phyloP scores from a whole-genome alignment of 2,888 invertebrate species.

The Dryomyza anilis region DNA sequence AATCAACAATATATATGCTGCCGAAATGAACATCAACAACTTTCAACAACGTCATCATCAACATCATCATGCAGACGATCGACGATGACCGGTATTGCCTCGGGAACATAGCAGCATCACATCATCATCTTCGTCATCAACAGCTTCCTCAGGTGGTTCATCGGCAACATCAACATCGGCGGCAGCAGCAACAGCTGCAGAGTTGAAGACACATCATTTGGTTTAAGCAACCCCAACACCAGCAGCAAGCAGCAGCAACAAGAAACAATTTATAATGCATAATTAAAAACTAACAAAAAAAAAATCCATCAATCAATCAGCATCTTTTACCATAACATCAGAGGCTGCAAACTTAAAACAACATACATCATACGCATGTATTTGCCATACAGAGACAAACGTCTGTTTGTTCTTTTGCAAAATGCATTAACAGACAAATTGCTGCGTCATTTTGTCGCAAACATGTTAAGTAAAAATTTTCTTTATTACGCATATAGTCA shows the following conservation, averaged over 20 bases:
- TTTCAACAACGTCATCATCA: background rate
- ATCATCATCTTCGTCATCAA: slow-evolving; percentile 51
- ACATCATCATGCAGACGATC: slow-evolving; percentile 53
- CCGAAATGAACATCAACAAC: background rate
- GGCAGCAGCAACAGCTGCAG: slow-evolving; percentile 38
- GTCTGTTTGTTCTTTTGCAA: too few relatives aligned
- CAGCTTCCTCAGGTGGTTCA: slow-evolving; percentile 50
- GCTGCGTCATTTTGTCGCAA: too few relatives aligned
- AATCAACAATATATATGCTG: background rate
- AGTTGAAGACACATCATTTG: slow-evolving; percentile 39
- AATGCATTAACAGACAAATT: too few relatives aligned
- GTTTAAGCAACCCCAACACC: slow-evolving; percentile 38
- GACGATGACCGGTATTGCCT: slow-evolving; percentile 61
- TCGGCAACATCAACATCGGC: slow-evolving; percentile 41
- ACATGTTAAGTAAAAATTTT: too few relatives aligned
- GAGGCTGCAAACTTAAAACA: background rate
- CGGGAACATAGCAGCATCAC: slow-evolving; percentile 51
- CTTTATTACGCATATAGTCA: too few relatives aligned
- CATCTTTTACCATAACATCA: slow-evolving; percentile 29
- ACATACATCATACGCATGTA: slow-evolving; percentile 22
- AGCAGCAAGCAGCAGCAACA: too few relatives aligned
- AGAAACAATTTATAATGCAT: background rate
- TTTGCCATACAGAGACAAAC: slow-evolving; percentile 8
- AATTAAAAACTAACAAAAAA: background rate
- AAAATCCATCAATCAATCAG: slow-evolving; percentile 8